phyloP scores from a whole-genome alignment of 1,140 invertebrate species.

The Phocides pigmalion region DNA sequence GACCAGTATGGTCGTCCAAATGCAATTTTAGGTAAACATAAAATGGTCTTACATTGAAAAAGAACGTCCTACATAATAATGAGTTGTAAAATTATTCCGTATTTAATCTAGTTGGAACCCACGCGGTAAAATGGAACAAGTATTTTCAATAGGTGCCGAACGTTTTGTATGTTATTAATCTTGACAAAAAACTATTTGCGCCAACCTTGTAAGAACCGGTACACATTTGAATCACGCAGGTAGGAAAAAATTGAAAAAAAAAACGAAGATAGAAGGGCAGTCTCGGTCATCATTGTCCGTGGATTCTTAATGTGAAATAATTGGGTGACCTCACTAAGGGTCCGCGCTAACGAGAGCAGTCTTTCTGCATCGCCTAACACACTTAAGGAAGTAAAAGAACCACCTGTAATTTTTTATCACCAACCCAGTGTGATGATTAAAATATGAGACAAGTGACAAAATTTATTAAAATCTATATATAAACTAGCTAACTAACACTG shows the following conservation, averaged over 20 bases:
- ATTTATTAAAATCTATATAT: no score
- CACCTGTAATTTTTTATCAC: no score
- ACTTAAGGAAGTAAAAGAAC: no score
- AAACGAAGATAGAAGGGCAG: not conserved
- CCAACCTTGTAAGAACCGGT: conserved; percentile 41
- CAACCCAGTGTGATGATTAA: no score
- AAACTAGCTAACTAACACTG: no score
- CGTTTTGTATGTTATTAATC: conserved; percentile 27
- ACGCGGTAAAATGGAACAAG: conserved; percentile 19
- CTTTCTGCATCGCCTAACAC: no score
- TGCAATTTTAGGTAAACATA: no score
- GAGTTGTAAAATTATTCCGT: conserved; percentile 5
- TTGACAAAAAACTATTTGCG: conserved; percentile 32
- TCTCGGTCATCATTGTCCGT: not conserved
- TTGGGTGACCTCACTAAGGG: no score
- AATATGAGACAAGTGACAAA: no score
- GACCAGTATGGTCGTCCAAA: no score
- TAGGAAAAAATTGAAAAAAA: conserved; percentile 24
- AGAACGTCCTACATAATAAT: not conserved
- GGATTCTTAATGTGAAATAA: not conserved
- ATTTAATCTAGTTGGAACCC: conserved; percentile 18
- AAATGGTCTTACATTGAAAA: no score
- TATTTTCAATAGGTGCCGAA: conserved; percentile 1
- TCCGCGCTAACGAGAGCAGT: no score
- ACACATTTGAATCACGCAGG: conserved; percentile 14